Conservation (phyloP, 2,888 invertebrate genomes). For the Melinaea menophilus region DNA sequence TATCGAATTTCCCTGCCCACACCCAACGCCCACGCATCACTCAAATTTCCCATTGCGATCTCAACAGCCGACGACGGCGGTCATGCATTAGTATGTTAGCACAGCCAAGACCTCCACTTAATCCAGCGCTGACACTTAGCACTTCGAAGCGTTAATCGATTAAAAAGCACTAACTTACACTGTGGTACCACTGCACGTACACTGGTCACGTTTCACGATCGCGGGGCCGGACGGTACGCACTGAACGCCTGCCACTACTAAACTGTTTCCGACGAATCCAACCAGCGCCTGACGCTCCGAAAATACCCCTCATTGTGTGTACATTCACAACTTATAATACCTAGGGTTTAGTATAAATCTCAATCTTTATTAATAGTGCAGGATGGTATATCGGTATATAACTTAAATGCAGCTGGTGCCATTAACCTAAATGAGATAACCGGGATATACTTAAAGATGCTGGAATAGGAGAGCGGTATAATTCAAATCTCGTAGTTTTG, state of each 20-base stretch:
- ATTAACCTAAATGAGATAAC: constrained; percentile 45
- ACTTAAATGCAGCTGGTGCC: constrained; percentile 40
- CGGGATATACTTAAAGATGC: constrained; percentile 32
- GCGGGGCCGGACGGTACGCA: constrained; percentile 47
- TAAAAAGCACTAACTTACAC: constrained; percentile 68
- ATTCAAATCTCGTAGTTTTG: constrained; percentile 14
- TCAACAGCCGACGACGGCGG: constrained; percentile 39
- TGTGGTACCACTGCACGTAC: constrained; percentile 40
- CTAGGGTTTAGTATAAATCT: constrained; percentile 66
- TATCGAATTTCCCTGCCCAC: constrained; percentile 76
- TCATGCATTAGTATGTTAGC: constrained; percentile 75
- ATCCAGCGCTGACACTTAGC: constrained; percentile 42
- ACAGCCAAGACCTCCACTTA: constrained; percentile 53
- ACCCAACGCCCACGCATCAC: constrained; percentile 55
- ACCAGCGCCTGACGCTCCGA: constrained; percentile 54
- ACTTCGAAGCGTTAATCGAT: constrained; percentile 60
- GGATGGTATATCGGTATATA: constrained; percentile 38
- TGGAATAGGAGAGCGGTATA: constrained; percentile 9
- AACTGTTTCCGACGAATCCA: constrained; percentile 53
- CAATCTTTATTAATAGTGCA: constrained; percentile 57
- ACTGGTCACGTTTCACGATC: constrained; percentile 46
- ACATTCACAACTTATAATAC: constrained; percentile 64
- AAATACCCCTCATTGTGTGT: constrained; percentile 73
- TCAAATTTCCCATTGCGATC: constrained; percentile 37
- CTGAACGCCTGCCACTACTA: constrained; percentile 55